Percentiles rank a stretch among this genome's conserved stretches.
phyloP scores from a whole-genome alignment of 2,888 invertebrate species.

The Lordiphosa andalusiaca region DNA sequence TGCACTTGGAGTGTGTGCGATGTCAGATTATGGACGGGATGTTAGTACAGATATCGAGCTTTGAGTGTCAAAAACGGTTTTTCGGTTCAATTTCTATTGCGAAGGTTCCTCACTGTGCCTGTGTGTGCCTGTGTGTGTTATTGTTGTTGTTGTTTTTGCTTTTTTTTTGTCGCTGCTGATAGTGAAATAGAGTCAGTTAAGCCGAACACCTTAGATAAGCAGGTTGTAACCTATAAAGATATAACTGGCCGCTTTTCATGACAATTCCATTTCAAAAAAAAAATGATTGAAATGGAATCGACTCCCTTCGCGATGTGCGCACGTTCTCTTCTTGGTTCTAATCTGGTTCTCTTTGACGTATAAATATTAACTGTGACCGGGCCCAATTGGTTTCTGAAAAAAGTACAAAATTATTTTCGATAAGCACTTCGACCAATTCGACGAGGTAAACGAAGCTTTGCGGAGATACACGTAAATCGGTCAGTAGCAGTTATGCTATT shows the following conservation, averaged over 20 bases:
- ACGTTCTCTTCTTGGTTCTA: not conserved
- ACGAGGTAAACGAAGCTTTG: slow-evolving; percentile 31
- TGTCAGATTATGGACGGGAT: slow-evolving; percentile 4
- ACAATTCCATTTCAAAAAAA: slow-evolving; percentile 2
- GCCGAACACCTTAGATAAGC: slow-evolving; percentile 20
- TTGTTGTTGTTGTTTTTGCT: not conserved
- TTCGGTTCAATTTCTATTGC: slow-evolving; percentile 1
- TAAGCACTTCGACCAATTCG: slow-evolving; percentile 53
- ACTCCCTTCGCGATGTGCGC: not conserved
- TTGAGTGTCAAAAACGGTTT: not conserved
- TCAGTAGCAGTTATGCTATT: slow-evolving; percentile 57
- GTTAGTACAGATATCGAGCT: slow-evolving; percentile 6
- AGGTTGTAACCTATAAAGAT: slow-evolving; percentile 24
- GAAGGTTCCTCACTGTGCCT: not conserved
- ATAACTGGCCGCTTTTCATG: slow-evolving; percentile 8
- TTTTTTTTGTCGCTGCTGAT: not conserved
- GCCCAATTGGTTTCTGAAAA: slow-evolving; percentile 30
- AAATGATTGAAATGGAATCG: slow-evolving; percentile 12
- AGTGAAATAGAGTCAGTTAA: slow-evolving; percentile 8
- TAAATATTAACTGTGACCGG: slow-evolving; percentile 26
- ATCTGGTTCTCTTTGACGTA: not conserved
- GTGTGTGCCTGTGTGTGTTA: not conserved
- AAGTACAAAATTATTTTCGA: slow-evolving; percentile 31
- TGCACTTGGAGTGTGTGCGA: not conserved
- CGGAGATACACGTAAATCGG: slow-evolving; percentile 45